Base-by-base conservation (phyloP, 1,140 invertebrate genomes). In the Agrilus planipennis region DNA sequence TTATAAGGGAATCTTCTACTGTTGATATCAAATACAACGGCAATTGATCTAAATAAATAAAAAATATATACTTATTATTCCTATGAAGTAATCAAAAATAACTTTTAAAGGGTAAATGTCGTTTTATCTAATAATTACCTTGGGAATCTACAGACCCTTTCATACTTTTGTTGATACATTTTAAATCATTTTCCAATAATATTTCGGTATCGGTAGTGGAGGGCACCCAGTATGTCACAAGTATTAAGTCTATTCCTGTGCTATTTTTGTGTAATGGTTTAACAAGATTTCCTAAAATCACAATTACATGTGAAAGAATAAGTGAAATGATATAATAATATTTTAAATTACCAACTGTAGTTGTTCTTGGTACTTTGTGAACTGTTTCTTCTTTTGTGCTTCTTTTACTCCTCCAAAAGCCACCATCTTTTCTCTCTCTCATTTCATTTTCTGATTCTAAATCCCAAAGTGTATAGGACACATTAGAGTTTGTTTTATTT, bases 191-290 rank as follows among this genome's bases (percentile, higher is more conserved):
- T 29, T 67, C 58, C 7, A 67, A 18, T 5, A 72, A 43, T 34
- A 70, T 53, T 21, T 66, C 45, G 1, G 64, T 53, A 12, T 57
- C 49, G 4, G 60, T 53, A 34, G 63, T 63, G 0, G 67, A 41
- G 11, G 69, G 67, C 30, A 68, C 45, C 70, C 70, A 73, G 47
- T 70, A 71, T 19, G 70, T 73, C 7, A 71, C 58, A 42, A 73
- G 72, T 17, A 75, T 50, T 10, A 75, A 37, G 56, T 75, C 72
- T 10, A 72, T 49, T 3, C 66, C 51, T 46, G 54, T 58, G 34
- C 50, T 47, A 14, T 46, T 36, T 6, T 25, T 42, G 19, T 58
- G 51, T 3, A 50, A 28, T 15, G 59, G 47, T 35, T 54, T 51
- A 14, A 51, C 36, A 14, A 72, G 48, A 18, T 65, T 50, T 28